Evolutionary conservation across 1,140 invertebrate species (phyloP).

Genomic region (Druon quercuslanigerum): DNA sequence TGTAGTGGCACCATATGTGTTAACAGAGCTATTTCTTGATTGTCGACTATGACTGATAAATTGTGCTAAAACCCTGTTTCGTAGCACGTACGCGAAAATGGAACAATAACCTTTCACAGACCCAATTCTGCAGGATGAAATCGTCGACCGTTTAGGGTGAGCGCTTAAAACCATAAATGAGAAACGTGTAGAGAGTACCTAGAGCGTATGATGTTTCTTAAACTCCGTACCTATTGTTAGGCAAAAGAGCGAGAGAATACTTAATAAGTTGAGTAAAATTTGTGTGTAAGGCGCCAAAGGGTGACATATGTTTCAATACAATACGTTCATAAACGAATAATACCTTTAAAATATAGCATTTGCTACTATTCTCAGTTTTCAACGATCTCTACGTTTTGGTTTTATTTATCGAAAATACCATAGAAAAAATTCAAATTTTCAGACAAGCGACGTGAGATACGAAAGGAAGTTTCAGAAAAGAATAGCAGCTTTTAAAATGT

Average conservation of each 20-base stretch:
- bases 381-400: too few relatives aligned
- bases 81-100: conserved; percentile 45
- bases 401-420: too few relatives aligned
- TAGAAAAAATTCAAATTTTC: too few relatives aligned
- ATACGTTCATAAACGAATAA: too few relatives aligned
- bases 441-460: too few relatives aligned
- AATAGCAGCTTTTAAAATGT: too few relatives aligned
- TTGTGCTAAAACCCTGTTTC: conserved; percentile 45
- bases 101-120: conserved; percentile 61
- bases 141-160: conserved; percentile 54
- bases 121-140: conserved; percentile 54
- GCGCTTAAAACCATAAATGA: conserved; percentile 49
- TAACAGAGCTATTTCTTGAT: background rate
- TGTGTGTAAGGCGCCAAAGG: too few relatives aligned
- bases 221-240: conserved; percentile 6
- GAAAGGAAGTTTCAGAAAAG: too few relatives aligned
- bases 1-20: background rate
- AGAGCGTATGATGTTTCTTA: conserved; percentile 18
- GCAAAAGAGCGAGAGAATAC: background rate
- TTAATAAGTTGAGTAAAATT: too few relatives aligned
- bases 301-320: too few relatives aligned
- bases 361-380: too few relatives aligned
- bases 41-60: conserved; percentile 43
- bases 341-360: too few relatives aligned
- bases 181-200: conserved; percentile 43